These are phyloP conservation scores for Pavo muticus DNA, from an alignment of 2,113 vertebrate species.

Conservation along the genomic window DNA sequence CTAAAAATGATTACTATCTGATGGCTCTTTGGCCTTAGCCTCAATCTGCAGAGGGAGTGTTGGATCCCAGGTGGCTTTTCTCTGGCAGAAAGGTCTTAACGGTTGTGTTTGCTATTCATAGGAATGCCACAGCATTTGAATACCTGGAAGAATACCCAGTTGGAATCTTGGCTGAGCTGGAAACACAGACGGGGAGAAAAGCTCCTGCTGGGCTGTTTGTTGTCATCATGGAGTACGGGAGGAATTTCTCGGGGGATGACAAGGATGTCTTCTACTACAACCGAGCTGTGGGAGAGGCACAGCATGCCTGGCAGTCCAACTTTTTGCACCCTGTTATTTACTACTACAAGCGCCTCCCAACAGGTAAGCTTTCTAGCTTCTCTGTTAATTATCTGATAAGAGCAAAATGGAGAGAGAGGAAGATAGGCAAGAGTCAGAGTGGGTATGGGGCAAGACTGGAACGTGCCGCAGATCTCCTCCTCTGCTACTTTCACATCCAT, in stretches of 20 bases:
- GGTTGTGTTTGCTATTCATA: constrained; percentile 47
- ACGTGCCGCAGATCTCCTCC: neutral
- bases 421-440: neutral
- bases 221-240: constrained; percentile 92
- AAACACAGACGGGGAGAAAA: constrained; percentile 83
- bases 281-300: constrained; percentile 89
- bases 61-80: neutral
- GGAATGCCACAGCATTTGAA: constrained; percentile 79
- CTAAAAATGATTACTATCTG: neutral
- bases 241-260: constrained; percentile 84
- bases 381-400: neutral
- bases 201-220: constrained; percentile 85
- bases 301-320: constrained; percentile 92
- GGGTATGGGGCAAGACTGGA: neutral
- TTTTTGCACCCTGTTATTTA: constrained; percentile 97
- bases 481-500: neutral
- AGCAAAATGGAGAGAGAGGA: neutral
- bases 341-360: constrained; percentile 88
- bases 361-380: constrained; percentile 77
- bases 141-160: constrained; percentile 93
- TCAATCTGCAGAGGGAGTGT: neutral
- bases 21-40: neutral
- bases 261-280: constrained; percentile 85
- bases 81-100: neutral
- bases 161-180: constrained; percentile 87